Percentiles rank a stretch among this genome's conserved stretches.
phyloP scores from a whole-genome alignment of 2,888 invertebrate species.

The Morpho achilles region DNA sequence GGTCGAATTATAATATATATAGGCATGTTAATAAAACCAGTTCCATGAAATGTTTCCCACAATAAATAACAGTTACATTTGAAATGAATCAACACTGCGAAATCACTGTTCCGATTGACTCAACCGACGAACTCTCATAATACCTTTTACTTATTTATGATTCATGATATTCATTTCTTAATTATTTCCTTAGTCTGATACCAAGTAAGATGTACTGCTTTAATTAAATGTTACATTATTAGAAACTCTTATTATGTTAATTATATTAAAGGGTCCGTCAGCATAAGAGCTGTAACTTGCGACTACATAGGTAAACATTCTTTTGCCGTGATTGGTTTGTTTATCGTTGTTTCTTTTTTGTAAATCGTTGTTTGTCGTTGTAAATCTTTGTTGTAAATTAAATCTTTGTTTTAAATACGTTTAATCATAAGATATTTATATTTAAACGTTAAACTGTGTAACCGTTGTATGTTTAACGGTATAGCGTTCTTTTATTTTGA shows the following conservation, averaged over 20 bases:
- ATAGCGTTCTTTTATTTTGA: no score
- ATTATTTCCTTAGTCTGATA: constrained; percentile 12
- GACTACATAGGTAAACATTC: no score
- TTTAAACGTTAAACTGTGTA: no score
- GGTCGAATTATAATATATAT: no score
- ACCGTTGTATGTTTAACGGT: no score
- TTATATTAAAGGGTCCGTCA: not conserved
- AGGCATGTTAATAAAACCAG: constrained; percentile 3
- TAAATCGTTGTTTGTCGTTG: no score
- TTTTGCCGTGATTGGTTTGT: no score
- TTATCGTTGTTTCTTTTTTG: no score
- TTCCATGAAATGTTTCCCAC: constrained; percentile 19
- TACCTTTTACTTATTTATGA: constrained; percentile 19
- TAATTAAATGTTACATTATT: not conserved
- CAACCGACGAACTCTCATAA: constrained; percentile 15
- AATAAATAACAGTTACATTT: constrained; percentile 28
- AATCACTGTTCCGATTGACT: constrained; percentile 25
- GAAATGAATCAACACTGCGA: constrained; percentile 42
- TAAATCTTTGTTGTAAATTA: no score
- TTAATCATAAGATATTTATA: no score
- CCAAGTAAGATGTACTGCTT: not conserved
- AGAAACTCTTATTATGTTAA: not conserved
- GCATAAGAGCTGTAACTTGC: not conserved
- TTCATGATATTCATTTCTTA: constrained; percentile 19
- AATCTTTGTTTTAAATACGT: no score